Conservation (phyloP, 2,797 vertebrate species). For the Enteromius unitaeniatus region DNA sequence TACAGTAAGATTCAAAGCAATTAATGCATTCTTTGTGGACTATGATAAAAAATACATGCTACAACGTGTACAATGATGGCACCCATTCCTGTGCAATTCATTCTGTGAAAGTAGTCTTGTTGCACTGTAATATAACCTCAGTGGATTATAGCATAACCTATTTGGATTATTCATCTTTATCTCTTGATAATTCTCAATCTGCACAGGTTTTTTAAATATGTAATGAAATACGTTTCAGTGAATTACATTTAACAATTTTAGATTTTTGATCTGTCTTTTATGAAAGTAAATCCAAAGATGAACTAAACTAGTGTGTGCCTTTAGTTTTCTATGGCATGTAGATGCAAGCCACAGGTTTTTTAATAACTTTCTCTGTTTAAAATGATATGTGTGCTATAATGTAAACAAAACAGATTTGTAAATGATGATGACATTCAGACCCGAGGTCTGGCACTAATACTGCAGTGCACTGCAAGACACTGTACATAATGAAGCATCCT, state of each 20-base stretch:
- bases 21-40: not conserved
- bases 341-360: not conserved
- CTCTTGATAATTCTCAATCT: not conserved
- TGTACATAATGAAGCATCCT: constrained; percentile 3
- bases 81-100: not conserved
- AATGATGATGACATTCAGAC: not conserved
- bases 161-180: constrained; percentile 2
- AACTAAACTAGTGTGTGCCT: not conserved
- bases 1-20: not conserved
- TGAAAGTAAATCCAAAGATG: constrained; percentile 3
- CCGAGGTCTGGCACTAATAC: not conserved
- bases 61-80: not conserved
- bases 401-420: constrained; percentile 14
- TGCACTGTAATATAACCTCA: not conserved
- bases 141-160: constrained; percentile 21
- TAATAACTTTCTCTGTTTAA: not conserved
- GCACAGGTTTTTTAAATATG: constrained; percentile 6
- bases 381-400: constrained; percentile 12
- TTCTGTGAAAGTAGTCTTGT: not conserved
- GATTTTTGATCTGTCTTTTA: not conserved
- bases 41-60: not conserved
- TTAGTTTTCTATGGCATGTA: not conserved
- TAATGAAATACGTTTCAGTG: constrained; percentile 21
- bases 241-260: constrained; percentile 17
- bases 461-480: constrained; percentile 6